Conservation (phyloP, 2,888 invertebrate genomes). For the Ophraella communa region DNA sequence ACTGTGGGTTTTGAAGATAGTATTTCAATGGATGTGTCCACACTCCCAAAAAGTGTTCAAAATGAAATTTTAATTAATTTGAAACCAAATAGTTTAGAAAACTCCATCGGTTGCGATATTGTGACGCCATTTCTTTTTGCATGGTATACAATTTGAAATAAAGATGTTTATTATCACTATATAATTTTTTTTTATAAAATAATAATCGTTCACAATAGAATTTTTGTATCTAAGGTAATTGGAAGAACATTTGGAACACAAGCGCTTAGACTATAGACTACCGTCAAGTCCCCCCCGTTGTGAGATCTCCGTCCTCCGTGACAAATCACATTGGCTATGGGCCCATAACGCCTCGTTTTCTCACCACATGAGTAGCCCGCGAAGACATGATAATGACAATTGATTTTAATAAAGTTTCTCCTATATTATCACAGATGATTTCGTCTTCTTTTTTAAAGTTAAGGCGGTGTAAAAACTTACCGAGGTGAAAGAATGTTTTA, state of each 20-base stretch:
- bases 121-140: too few species aligned
- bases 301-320: slow-evolving; percentile 41
- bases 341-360: slow-evolving; percentile 29
- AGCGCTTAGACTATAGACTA: not conserved
- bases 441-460: not conserved
- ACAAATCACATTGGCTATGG: slow-evolving; percentile 38
- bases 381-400: slow-evolving; percentile 29
- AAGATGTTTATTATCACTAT: too few species aligned
- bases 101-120: too few species aligned
- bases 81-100: too few species aligned
- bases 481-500: not conserved
- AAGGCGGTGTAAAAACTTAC: not conserved
- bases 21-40: slow-evolving; percentile 88
- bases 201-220: too few species aligned
- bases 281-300: slow-evolving; percentile 34
- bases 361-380: slow-evolving; percentile 34
- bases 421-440: slow-evolving; percentile 10
- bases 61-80: too few species aligned
- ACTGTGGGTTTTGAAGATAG: slow-evolving; percentile 95
- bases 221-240: too few species aligned
- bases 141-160: too few species aligned
- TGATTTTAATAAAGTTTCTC: slow-evolving; percentile 21
- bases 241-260: not conserved
- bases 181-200: too few species aligned
- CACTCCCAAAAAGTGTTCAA: too few species aligned